These are phyloP conservation scores for Prietella phreatophila DNA, from an alignment of 2,113 vertebrate genomes.

Conservation along the genomic window DNA sequence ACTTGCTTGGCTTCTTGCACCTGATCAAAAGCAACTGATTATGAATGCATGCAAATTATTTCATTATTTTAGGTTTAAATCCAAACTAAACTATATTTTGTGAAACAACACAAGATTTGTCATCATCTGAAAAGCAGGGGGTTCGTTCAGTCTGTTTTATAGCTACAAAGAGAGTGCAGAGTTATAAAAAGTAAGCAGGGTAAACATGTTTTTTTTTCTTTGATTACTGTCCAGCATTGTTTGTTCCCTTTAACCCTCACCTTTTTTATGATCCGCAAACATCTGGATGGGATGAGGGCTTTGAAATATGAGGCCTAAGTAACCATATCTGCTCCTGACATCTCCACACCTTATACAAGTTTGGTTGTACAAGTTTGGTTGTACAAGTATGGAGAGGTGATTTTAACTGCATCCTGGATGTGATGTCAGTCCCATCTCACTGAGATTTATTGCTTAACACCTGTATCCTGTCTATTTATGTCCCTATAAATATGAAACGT, in stretches of 20 bases:
- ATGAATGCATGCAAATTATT: not conserved
- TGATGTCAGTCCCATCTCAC: not conserved
- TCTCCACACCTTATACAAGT: not conserved
- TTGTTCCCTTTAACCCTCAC: not conserved
- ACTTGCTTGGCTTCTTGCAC: not conserved
- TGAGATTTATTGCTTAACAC: not conserved
- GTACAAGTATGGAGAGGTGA: not conserved
- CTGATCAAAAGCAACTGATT: not conserved
- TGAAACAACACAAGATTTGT: not conserved
- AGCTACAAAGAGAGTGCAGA: constrained; percentile 5
- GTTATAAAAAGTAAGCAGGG: not conserved
- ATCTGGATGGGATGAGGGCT: constrained; percentile 42
- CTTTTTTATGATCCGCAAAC: constrained; percentile 42
- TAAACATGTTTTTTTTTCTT: not conserved
- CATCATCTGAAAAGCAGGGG: not conserved
- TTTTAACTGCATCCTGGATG: not conserved
- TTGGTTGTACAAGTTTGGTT: constrained; percentile 1
- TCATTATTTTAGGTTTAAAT: not conserved
- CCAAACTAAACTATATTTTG: not conserved
- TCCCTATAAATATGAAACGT: not conserved
- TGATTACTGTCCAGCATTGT: constrained; percentile 24
- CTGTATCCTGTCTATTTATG: not conserved
- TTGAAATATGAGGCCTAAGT: constrained; percentile 28
- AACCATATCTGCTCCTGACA: constrained; percentile 30
- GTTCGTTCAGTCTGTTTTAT: not conserved